These are phyloP conservation scores for Cichladusa arquata DNA, from an alignment of 2,113 vertebrate species.

Conservation along the genomic window DNA sequence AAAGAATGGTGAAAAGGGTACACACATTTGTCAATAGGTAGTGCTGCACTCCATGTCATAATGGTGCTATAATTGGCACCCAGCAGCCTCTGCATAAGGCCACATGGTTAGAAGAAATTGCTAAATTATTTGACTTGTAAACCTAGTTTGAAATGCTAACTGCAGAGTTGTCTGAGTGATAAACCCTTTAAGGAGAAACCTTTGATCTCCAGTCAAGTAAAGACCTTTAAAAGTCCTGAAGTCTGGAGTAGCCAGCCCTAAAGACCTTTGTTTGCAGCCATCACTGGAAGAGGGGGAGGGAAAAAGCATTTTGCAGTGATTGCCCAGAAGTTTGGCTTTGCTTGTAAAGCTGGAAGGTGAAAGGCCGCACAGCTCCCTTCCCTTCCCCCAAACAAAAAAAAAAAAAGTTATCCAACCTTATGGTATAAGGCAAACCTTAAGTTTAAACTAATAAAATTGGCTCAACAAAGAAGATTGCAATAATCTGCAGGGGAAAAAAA, in stretches of 20 bases:
- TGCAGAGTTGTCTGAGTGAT: slow-evolving; percentile 64
- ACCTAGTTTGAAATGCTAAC: slow-evolving; percentile 67
- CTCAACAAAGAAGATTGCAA: background rate
- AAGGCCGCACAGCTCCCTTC: background rate
- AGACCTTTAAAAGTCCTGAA: slow-evolving; percentile 49
- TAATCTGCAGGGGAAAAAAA: background rate
- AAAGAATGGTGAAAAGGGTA: background rate
- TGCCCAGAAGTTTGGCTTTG: slow-evolving; percentile 48
- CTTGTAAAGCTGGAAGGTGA: slow-evolving; percentile 61
- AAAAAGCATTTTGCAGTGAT: slow-evolving; percentile 53
- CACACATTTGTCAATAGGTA: slow-evolving; percentile 1
- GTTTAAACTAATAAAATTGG: background rate
- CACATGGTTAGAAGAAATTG: slow-evolving; percentile 62
- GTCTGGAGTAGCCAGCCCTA: slow-evolving; percentile 34
- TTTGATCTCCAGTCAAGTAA: slow-evolving; percentile 67
- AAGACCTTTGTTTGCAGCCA: slow-evolving; percentile 59
- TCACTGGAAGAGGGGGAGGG: slow-evolving; percentile 47
- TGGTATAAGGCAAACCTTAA: background rate
- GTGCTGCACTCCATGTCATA: slow-evolving; percentile 16
- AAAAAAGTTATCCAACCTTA: background rate
- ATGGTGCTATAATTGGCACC: slow-evolving; percentile 39
- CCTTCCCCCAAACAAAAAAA: background rate
- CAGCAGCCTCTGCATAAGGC: slow-evolving; percentile 38
- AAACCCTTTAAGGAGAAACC: slow-evolving; percentile 63
- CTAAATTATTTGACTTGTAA: slow-evolving; percentile 66